phyloP scores from a whole-genome alignment of 2,888 invertebrate genomes.

The Dasysyrphus tricinctus region DNA sequence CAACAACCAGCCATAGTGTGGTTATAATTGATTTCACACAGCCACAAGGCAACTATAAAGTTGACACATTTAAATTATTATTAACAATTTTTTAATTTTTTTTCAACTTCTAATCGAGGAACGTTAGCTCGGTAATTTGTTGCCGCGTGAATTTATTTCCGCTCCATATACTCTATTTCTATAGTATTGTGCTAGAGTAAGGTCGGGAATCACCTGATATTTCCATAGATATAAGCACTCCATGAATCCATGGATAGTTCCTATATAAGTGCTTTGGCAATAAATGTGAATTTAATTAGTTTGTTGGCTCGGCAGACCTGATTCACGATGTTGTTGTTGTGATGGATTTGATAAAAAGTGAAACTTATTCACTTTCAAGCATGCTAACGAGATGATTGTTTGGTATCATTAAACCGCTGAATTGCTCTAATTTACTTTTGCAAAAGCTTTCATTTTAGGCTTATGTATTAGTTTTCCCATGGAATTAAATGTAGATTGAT shows the following conservation, averaged over 20 bases:
- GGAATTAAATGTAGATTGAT: not conserved
- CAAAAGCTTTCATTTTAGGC: conserved; percentile 4
- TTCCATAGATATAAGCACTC: conserved; percentile 12
- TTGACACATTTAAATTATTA: conserved; percentile 75
- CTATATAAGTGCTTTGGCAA: not conserved
- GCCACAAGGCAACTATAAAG: conserved; percentile 56
- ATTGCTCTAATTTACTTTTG: not conserved
- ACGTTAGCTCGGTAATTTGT: conserved; percentile 61
- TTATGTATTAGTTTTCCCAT: conserved; percentile 22
- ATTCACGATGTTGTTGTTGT: not conserved
- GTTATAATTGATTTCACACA: conserved; percentile 74
- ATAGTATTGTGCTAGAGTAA: conserved; percentile 2
- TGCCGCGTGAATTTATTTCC: conserved; percentile 47
- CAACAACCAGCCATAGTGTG: conserved; percentile 29
- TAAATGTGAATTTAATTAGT: conserved; percentile 31
- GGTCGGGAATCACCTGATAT: conserved; percentile 37
- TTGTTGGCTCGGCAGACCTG: not conserved
- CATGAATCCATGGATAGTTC: conserved; percentile 6
- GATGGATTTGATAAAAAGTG: conserved; percentile 18
- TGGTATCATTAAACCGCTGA: not conserved
- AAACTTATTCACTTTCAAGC: conserved; percentile 24
- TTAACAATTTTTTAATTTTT: conserved; percentile 31
- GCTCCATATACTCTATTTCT: conserved; percentile 32
- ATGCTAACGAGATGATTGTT: conserved; percentile 9
- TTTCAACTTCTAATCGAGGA: conserved; percentile 2